Evolutionary conservation across 2,113 vertebrate genomes (phyloP), one percentile per base, ranked within the genome.

Genomic region (Eidolon helvum): DNA sequence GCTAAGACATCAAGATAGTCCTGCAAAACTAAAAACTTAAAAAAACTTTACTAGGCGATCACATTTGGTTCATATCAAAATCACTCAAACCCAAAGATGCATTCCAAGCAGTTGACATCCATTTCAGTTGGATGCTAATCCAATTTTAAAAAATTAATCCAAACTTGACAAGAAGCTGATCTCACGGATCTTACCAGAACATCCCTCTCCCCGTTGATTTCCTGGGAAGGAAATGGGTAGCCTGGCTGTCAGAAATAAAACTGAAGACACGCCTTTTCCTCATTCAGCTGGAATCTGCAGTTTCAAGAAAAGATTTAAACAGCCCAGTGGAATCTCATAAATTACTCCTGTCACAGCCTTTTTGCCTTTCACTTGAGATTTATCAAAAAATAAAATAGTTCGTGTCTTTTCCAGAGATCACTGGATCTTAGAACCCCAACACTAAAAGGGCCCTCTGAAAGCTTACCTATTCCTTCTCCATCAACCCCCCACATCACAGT

Each of bases 41-140:
- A 50, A 50, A 96, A 94, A 88, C 83, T 87, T 80, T 96, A 96
- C 90, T 96, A 87, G 95, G 57, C 48, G 5, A 90, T 98, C 97
- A 98, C 98, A 99, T 99, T 98, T 99, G 98, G 96, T 98, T 98
- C 97, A 10, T 97, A 98, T 98, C 98, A 99, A 94, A 94, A 86
- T 98, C 94, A 97, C 95, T 98, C 96, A 86, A 85, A 97, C 98
- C 94, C 98, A 84, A 98, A 98, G 97, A 98, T 95, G 91, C 98
- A 98, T 99, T 99, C 98, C 98, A 97, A 97, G 78, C 63, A 83
- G 96, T 94, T 98, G 98, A 98, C 98, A 98, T 98, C 86, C 98
- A 98, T 87, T 98, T 98, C 95, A 98, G 96, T 79, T 98, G 97
- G 97, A 98, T 98, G 96, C 94, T 98, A 98, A 98, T 98, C 97